Percentiles rank a stretch among this genome's conserved stretches.
Evolutionary conservation across 1,140 invertebrate species (phyloP).

Genomic region (Atta texana): DNA sequence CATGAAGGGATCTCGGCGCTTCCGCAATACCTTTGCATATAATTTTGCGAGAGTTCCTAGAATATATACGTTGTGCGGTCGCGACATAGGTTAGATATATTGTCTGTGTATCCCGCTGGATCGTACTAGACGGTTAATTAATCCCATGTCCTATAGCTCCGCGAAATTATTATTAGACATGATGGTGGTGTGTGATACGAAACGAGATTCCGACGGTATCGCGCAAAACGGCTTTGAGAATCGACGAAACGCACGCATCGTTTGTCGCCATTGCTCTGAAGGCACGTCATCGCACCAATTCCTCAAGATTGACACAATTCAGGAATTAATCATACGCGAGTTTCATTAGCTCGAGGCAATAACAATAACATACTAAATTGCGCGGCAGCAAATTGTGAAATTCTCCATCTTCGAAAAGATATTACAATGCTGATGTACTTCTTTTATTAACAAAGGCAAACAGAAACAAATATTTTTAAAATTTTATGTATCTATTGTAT

Average conservation of each 20-base stretch:
- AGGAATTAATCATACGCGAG: conserved; percentile 16
- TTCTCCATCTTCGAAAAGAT: neutral
- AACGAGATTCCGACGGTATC: conserved; percentile 6
- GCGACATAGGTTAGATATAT: neutral
- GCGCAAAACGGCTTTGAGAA: neutral
- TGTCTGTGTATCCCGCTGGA: neutral
- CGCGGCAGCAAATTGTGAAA: neutral
- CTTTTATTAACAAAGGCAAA: neutral
- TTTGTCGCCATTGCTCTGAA: neutral
- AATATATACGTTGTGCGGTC: conserved; percentile 3
- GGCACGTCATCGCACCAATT: neutral
- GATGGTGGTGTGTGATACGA: neutral
- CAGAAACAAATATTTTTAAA: no score
- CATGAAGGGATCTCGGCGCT: neutral
- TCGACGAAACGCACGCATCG: conserved; percentile 12
- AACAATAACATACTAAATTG: neutral
- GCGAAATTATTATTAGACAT: conserved; percentile 40
- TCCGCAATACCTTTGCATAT: neutral
- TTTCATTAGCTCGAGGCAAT: neutral
- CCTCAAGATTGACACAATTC: neutral
- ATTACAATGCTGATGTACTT: neutral
- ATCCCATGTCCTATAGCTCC: neutral
- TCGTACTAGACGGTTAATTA: conserved; percentile 42
- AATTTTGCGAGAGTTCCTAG: conserved; percentile 16
- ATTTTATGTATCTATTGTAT: no score